These are phyloP conservation scores for Megamerina dolium DNA, from an alignment of 2,888 invertebrate genomes.

Conservation along the genomic window DNA sequence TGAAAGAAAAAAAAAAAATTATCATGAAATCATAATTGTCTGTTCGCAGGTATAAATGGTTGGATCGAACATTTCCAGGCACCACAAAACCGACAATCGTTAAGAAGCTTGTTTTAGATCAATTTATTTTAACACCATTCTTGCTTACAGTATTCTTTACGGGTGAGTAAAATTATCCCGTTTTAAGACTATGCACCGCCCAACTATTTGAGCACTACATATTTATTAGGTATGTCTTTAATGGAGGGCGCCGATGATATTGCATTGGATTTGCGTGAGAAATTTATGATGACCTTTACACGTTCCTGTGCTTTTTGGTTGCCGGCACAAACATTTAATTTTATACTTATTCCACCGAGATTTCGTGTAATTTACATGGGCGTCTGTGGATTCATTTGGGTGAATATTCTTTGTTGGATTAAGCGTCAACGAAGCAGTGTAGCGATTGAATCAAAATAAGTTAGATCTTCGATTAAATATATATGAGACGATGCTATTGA, in stretches of 20 bases:
- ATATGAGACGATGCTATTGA: too few relatives aligned
- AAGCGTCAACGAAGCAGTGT: slow-evolving; percentile 53
- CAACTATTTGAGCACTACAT: too few relatives aligned
- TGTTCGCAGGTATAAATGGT: slow-evolving; percentile 81
- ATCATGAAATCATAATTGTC: too few relatives aligned
- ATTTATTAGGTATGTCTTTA: slow-evolving; percentile 62
- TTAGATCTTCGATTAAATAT: too few relatives aligned
- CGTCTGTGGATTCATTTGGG: slow-evolving; percentile 72
- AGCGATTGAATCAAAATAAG: not conserved
- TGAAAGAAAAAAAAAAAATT: too few relatives aligned
- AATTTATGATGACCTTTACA: slow-evolving; percentile 65
- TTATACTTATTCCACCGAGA: slow-evolving; percentile 63
- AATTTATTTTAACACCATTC: slow-evolving; percentile 69
- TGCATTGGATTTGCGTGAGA: slow-evolving; percentile 64
- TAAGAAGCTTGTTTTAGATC: slow-evolving; percentile 68
- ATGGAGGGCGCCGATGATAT: slow-evolving; percentile 67
- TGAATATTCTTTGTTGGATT: slow-evolving; percentile 76
- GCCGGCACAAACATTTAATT: slow-evolving; percentile 74
- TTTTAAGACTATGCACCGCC: too few relatives aligned
- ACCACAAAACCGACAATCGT: slow-evolving; percentile 57
- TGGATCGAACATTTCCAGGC: slow-evolving; percentile 66
- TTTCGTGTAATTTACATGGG: slow-evolving; percentile 75
- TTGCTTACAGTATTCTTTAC: slow-evolving; percentile 66
- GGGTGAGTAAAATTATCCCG: slow-evolving; percentile 52
- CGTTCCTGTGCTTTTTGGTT: slow-evolving; percentile 80